phyloP scores from a whole-genome alignment of 1,140 invertebrate genomes.

The Conus ventricosus region DNA sequence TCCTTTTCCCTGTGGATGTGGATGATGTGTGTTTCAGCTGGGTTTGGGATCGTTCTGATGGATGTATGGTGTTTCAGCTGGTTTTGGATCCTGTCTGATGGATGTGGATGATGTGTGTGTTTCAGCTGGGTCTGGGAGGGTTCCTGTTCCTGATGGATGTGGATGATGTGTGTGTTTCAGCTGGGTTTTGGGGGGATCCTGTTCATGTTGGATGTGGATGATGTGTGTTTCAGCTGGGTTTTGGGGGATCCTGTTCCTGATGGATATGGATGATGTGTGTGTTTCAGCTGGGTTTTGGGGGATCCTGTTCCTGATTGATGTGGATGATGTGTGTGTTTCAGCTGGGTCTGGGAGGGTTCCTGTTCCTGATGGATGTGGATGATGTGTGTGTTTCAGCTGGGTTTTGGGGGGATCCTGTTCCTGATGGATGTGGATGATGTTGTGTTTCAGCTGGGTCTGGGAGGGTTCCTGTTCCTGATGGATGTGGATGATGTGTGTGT shows the following conservation, averaged over 20 bases:
- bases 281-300: neutral
- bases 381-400: neutral
- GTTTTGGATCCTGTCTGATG: conserved; percentile 33
- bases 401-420: neutral
- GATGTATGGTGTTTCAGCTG: neutral
- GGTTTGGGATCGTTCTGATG: neutral
- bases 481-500: too few species aligned
- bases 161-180: neutral
- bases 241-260: conserved; percentile 4
- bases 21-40: neutral
- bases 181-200: neutral
- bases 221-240: neutral
- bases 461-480: too few species aligned
- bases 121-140: too few species aligned
- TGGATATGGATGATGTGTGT: conserved; percentile 48
- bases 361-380: conserved; percentile 52
- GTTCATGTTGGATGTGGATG: neutral
- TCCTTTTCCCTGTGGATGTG: too few species aligned
- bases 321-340: neutral
- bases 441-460: too few species aligned
- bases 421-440: too few species aligned
- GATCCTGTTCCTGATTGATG: neutral
- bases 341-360: neutral
- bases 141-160: neutral
- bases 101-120: conserved; percentile 32